These are phyloP conservation scores for Rhinogobio ventralis DNA, from an alignment of 2,797 vertebrate species.

Conservation along the genomic window DNA sequence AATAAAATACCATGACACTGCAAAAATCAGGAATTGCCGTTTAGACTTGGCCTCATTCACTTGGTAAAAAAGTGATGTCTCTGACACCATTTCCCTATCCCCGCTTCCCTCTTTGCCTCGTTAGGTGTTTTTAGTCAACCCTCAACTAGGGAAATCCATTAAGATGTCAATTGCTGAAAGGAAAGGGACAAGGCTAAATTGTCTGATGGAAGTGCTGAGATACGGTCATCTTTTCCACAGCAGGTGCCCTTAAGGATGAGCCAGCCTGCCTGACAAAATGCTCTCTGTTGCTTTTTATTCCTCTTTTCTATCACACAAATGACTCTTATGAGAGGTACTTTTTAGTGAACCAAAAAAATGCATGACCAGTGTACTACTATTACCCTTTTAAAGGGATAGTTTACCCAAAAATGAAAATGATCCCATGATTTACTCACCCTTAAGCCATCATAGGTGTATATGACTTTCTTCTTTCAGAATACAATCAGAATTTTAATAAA, in stretches of 20 bases:
- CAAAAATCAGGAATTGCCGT: conserved; percentile 15
- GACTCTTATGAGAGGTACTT: neutral
- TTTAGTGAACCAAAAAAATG: neutral
- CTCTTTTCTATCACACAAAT: neutral
- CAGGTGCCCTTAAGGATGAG: conserved; percentile 44
- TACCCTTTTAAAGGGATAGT: neutral
- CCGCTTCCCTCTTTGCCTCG: neutral
- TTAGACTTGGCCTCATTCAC: neutral
- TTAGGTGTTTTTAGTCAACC: neutral
- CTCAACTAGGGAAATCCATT: conserved; percentile 69
- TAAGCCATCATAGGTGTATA: no score
- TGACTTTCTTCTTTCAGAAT: no score
- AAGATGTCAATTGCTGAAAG: conserved; percentile 62
- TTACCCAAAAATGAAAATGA: no score
- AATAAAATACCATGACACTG: conserved; percentile 9
- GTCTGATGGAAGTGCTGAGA: conserved; percentile 62
- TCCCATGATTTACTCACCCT: no score
- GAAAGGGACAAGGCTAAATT: conserved; percentile 50
- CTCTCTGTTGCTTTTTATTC: neutral
- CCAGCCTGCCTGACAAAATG: neutral
- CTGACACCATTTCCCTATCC: conserved; percentile 5
- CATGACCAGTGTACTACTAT: neutral
- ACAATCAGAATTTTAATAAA: no score
- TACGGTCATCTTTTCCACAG: conserved; percentile 46
- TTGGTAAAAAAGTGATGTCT: neutral